phyloP scores from a whole-genome alignment of 1,140 invertebrate species.

The Lasioglossum baleicum region DNA sequence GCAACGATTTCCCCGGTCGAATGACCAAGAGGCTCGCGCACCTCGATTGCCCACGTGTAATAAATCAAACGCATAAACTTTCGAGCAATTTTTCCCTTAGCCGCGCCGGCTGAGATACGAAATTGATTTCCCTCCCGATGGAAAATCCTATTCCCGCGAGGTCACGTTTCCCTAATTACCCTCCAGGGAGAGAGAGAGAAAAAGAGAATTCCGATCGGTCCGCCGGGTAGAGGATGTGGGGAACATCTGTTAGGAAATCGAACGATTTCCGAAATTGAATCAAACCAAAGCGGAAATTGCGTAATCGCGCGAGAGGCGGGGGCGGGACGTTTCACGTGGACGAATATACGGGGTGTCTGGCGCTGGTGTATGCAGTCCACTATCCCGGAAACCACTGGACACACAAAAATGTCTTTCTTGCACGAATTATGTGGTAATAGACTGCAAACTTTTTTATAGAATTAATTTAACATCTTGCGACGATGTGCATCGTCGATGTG shows the following conservation, averaged over 20 bases:
- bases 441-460: no score
- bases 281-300: conserved; percentile 73
- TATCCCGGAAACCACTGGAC: no score
- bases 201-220: neutral
- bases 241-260: conserved; percentile 63
- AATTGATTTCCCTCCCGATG: no score
- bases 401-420: no score
- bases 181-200: neutral
- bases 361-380: no score
- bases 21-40: neutral
- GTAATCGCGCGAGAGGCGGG: conserved; percentile 67
- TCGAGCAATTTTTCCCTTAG: neutral
- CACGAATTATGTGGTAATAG: no score
- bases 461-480: no score
- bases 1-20: neutral
- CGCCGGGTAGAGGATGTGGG: neutral
- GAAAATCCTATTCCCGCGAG: no score
- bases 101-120: no score
- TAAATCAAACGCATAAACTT: neutral
- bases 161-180: conserved; percentile 24
- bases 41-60: no score
- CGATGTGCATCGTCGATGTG: no score
- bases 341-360: conserved; percentile 23
- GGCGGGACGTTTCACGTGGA: conserved; percentile 43
- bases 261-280: conserved; percentile 70